Evolutionary conservation across 2,113 vertebrate genomes (phyloP), one percentile per base, ranked within the genome.

Genomic region (Mirza zaza): DNA sequence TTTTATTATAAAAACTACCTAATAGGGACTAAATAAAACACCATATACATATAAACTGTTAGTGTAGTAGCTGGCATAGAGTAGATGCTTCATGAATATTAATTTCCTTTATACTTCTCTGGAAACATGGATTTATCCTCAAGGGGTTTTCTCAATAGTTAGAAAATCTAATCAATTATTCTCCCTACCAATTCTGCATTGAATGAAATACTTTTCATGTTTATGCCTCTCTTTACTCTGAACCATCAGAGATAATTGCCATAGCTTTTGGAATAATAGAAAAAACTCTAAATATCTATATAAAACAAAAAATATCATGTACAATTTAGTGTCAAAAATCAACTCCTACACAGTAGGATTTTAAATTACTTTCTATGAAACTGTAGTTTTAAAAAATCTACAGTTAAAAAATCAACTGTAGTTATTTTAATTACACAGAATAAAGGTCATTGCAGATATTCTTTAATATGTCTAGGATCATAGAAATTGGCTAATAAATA

Each of bases 81-180:
- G 13, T n/a, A 82, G 45, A 93, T 27, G 8, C 27, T 91, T 86
- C 18, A 75, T 93, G 80, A 91, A 71, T 34, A 91, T 63, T 36
- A 71, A 92, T 91, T 90, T 20, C 10, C 18, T 79, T 79, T 87
- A 83, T 48, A 36, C 27, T 86, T 93, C 65, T 68, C 23, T 79
- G 50, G 52, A 84, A 91, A 85, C 34, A 88, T 32, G 11, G 32
- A 92, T 92, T 90, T 87, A 8, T 27, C 82, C 70, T 70, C 59
- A 91, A 70, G 57, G 20, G 42, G 29, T 81, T 92, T 96, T 88
- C 67, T 75, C 63, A 75, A 57, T 80, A 90, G 27, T 87, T 95
- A 77, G 59, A 77, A 95, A 94, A 82, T 81, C 36, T 73, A 34
- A 93, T 89, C 71, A 97, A 71, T 71, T 94, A 90, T 93, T 93